Percentiles rank a stretch among this genome's conserved stretches.
Evolutionary conservation across 2,888 invertebrate species (phyloP).

Genomic region (Sialis fuliginosa): DNA sequence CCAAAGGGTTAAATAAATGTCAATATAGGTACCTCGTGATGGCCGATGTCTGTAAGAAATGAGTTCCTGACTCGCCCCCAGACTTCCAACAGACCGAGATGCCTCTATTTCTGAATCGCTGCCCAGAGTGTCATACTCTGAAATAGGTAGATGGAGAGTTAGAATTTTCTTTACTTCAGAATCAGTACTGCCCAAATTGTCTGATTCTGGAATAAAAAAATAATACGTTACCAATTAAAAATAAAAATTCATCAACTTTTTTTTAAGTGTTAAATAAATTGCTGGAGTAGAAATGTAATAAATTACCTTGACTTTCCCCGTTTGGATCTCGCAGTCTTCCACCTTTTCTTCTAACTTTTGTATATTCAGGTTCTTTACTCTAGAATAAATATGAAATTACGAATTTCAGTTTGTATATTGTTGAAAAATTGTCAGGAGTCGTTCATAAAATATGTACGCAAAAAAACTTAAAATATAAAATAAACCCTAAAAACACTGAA

Average conservation of each 20-base stretch:
- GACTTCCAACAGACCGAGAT: constrained; percentile 31
- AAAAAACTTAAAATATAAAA: too few relatives aligned
- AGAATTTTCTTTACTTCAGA: constrained; percentile 87
- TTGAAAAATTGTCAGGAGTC: not conserved
- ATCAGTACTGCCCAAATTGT: constrained; percentile 89
- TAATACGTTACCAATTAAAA: not conserved
- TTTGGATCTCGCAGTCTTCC: constrained; percentile 60
- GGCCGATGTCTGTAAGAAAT: constrained; percentile 32
- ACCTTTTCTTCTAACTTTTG: constrained; percentile 69
- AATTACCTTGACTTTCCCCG: constrained; percentile 66
- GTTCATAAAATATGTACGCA: too few relatives aligned
- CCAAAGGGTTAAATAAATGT: too few relatives aligned
- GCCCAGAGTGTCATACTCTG: constrained; percentile 76
- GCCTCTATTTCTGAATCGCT: constrained; percentile 60
- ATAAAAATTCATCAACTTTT: not conserved
- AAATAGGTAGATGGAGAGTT: constrained; percentile 83
- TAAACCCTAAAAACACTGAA: too few relatives aligned
- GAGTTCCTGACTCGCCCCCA: constrained; percentile 36
- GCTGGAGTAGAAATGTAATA: not conserved
- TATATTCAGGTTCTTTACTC: constrained; percentile 69
- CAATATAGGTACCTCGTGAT: constrained; percentile 22
- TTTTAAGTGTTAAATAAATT: not conserved
- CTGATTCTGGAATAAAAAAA: constrained; percentile 52
- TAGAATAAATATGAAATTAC: constrained; percentile 23
- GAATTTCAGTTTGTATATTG: not conserved